Evolutionary conservation across 2,888 invertebrate genomes (phyloP).

Genomic region (Metallyticus violacea): DNA sequence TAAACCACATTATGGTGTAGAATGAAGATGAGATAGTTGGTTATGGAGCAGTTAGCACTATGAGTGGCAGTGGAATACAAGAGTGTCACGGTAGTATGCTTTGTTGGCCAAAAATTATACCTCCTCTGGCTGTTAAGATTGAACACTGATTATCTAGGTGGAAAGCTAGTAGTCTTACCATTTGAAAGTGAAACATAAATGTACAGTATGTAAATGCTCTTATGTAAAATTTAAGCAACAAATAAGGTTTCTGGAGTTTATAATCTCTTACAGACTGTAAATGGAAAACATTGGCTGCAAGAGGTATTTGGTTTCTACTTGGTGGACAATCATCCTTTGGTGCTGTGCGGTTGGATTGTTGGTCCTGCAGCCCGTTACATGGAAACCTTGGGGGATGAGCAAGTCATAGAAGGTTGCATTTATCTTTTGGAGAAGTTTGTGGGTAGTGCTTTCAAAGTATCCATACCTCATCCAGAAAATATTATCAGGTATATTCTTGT

Average conservation of each 20-base stretch:
- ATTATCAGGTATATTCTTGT: neutral
- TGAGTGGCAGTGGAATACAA: too few relatives aligned
- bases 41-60: too few relatives aligned
- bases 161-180: too few relatives aligned
- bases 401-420: slow-evolving; percentile 53
- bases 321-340: slow-evolving; percentile 58
- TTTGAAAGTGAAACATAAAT: neutral
- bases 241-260: too few relatives aligned
- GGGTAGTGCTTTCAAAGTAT: slow-evolving; percentile 51
- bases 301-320: slow-evolving; percentile 66
- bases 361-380: slow-evolving; percentile 60
- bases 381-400: slow-evolving; percentile 57
- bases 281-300: slow-evolving; percentile 55
- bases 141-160: too few relatives aligned
- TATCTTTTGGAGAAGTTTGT: slow-evolving; percentile 55
- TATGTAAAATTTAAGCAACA: neutral
- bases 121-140: too few relatives aligned
- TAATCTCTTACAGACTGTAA: slow-evolving; percentile 41
- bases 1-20: too few relatives aligned
- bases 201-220: too few relatives aligned
- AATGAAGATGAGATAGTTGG: too few relatives aligned
- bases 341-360: slow-evolving; percentile 69
- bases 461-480: slow-evolving; percentile 46
- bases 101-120: too few relatives aligned
- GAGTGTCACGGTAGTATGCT: too few relatives aligned